Base-by-base conservation (phyloP, 2,113 vertebrate species). In the Tachycineta bicolor region DNA sequence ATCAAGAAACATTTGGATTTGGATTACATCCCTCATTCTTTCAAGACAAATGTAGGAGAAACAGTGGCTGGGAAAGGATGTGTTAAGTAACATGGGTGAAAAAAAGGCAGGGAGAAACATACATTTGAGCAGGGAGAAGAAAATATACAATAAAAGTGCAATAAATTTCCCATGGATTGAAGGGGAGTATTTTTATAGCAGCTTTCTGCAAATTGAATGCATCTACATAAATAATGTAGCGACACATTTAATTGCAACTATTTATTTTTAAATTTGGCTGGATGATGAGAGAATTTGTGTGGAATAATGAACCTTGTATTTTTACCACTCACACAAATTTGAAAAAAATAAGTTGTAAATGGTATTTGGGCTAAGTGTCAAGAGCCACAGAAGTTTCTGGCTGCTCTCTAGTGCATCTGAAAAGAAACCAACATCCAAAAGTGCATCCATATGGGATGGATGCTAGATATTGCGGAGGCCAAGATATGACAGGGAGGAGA, bases 201-300 rank as follows among this genome's bases (percentile, higher is more conserved):
- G 76, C 83, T 94, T 95, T 96, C 84, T 95, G 62, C 77, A 94
- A 94, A 94, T 87, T 87, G 70, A 85, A 89, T 92, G 83, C 80
- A 93, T 95, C 84, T 94, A 69, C 83, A 92, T 95, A 94, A 96
- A 95, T 94, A 94, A 91, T 44, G 25, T 79, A 91, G 58, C 2
- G 0, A 82, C 93, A 79, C 53, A 73, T 94, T 92, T 96, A 96
- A 96, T 95, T 94, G 83, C 84, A 89, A 80, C 86, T 91, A 63
- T 92, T 96, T 96, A 73, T 95, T 96, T 94, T 92, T 85, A 83
- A 91, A 85, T 94, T 90, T 94, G 83, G 31, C 90, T 95, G 69
- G 58, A 31, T 92, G 83, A 74, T 31, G 25, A 59, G 80, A 89
- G 52, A 62, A 82, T 82, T 92, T 79, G 37, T 6, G 3, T 0